Evolutionary conservation across 1,140 invertebrate genomes (phyloP).

Genomic region (Anoplolepis gracilipes): DNA sequence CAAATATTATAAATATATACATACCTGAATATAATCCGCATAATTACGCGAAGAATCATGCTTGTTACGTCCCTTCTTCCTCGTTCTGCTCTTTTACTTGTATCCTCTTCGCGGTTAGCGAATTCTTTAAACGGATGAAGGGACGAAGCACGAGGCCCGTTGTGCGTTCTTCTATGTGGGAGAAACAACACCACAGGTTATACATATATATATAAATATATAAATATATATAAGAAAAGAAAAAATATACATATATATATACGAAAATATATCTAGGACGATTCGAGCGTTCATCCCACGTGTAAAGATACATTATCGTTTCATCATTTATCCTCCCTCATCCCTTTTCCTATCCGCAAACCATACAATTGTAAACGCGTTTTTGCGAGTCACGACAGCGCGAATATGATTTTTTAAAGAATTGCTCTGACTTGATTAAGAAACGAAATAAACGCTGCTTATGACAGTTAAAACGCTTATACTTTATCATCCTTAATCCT

Average conservation of each 20-base stretch:
- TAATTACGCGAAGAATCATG: slow-evolving; percentile 61
- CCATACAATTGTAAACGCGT: slow-evolving; percentile 67
- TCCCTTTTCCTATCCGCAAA: neutral
- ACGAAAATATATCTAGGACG: slow-evolving; percentile 12
- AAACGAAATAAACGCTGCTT: slow-evolving; percentile 80
- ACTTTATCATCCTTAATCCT: neutral
- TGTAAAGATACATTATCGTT: slow-evolving; percentile 56
- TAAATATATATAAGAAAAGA: slow-evolving; percentile 8
- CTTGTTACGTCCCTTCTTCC: slow-evolving; percentile 63
- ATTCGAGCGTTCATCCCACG: slow-evolving; percentile 63
- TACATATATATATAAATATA: slow-evolving; percentile 62
- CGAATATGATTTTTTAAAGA: slow-evolving; percentile 76
- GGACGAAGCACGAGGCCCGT: neutral
- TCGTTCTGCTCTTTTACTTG: neutral
- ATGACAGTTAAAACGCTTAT: slow-evolving; percentile 68
- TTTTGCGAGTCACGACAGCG: slow-evolving; percentile 70
- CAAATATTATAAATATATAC: slow-evolving; percentile 62
- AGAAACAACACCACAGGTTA: slow-evolving; percentile 17
- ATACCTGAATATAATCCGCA: slow-evolving; percentile 48
- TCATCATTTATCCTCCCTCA: slow-evolving; percentile 17
- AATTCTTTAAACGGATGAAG: slow-evolving; percentile 34
- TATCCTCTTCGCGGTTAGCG: slow-evolving; percentile 29
- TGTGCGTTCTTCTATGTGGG: slow-evolving; percentile 1
- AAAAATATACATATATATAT: slow-evolving; percentile 37
- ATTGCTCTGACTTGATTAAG: slow-evolving; percentile 76